Evolutionary conservation across 2,113 vertebrate species (phyloP), one percentile per base, ranked within the genome.

Genomic region (Solenodon paradoxus): DNA sequence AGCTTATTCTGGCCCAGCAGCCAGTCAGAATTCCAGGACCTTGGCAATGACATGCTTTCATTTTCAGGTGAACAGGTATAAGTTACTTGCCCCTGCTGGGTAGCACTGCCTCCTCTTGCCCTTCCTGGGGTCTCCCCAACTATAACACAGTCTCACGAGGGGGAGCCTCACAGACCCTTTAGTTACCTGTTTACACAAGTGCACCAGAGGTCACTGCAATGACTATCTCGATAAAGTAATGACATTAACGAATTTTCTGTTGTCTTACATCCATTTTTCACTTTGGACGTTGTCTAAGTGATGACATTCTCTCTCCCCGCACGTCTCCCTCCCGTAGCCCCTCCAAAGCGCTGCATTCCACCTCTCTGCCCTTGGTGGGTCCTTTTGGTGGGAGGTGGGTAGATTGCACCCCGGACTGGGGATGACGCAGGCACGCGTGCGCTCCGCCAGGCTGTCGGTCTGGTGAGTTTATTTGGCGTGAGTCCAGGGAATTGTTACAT

Each of bases 271-370:
- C 32, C 11, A 2, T 49, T 38, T 71, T 59, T 53, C 55, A 35
- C 24, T 17, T 38, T 45, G 53, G 45, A 35, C 59, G 26, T 53
- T 45, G 5, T 47, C 57, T 51, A 45, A 9, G 15, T 22, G 20
- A 24, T 72, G 17, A 59, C 2, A 11, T 32, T 20, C 26, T 38
- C 26, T n/a, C 32, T 7, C 30, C 19, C 20, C 45, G 17, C 1
- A 20, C 22, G 55, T 59, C 28, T 32, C 24, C 26, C 55, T 68
- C 15, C 24, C 57, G 4, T 5, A 26, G 26, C 5, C 17, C 5
- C 35, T 20, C 1, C n/a, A n/a, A 0, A 2, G 30, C 0, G 22
- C 32, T 55, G 24, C 16, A 0, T n/a, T 63, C 32, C 5, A 42
- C 63, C 71, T 64, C 28, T 68, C 71, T 72, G 77, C 26, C n/a